Conservation (phyloP, 2,797 vertebrate genomes). For the Siniperca obscura region DNA sequence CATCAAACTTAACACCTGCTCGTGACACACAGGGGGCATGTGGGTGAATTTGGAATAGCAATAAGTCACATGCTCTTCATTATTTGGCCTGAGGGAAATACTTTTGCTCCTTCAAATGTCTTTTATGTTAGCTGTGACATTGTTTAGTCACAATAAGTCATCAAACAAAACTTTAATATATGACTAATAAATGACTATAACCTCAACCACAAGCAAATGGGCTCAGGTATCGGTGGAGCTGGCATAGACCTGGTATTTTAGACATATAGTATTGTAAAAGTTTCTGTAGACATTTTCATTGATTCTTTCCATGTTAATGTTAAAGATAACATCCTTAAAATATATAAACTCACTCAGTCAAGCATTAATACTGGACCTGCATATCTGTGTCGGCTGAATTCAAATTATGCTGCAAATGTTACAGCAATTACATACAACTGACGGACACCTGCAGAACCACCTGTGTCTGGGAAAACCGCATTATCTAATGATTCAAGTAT, state of each 20-base stretch:
- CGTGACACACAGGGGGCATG: constrained; percentile 11
- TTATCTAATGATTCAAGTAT: background rate
- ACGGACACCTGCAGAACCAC: constrained; percentile 15
- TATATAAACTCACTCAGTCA: background rate
- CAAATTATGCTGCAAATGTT: background rate
- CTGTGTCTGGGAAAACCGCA: background rate
- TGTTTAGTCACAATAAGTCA: constrained; percentile 1
- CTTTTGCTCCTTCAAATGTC: constrained; percentile 37
- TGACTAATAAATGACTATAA: background rate
- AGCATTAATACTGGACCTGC: background rate
- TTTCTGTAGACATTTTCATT: background rate
- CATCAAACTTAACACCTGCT: constrained; percentile 34
- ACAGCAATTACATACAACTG: background rate
- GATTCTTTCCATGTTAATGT: background rate
- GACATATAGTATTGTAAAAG: background rate
- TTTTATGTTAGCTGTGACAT: constrained; percentile 15
- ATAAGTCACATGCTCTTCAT: constrained; percentile 57
- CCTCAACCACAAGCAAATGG: background rate
- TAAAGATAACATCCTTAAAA: background rate
- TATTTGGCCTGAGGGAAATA: constrained; percentile 30
- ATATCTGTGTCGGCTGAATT: background rate
- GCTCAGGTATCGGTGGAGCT: background rate
- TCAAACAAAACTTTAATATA: background rate
- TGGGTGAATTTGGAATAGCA: constrained; percentile 47
- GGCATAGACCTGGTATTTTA: background rate